These are phyloP conservation scores for Microchrysa polita DNA, from an alignment of 2,888 invertebrate species.

Conservation along the genomic window DNA sequence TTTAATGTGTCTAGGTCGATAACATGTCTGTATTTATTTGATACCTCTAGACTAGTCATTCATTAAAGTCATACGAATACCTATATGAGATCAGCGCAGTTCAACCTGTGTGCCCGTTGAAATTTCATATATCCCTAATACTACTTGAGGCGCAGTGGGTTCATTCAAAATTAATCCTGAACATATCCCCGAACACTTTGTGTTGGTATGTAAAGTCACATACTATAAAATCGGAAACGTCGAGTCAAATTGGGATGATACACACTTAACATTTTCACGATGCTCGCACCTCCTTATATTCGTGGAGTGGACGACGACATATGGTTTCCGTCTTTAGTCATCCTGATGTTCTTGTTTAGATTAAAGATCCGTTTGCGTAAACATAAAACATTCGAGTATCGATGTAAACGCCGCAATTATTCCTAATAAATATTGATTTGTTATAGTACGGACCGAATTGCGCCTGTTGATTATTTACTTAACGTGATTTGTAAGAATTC, in stretches of 20 bases:
- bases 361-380: slow-evolving; percentile 9
- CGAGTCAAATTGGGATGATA: neutral
- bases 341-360: slow-evolving; percentile 5
- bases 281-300: too few relatives aligned
- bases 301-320: neutral
- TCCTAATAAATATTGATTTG: slow-evolving; percentile 11
- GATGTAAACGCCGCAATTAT: slow-evolving; percentile 6
- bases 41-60: too few relatives aligned
- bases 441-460: neutral
- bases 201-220: neutral
- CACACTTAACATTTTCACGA: slow-evolving; percentile 1
- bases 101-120: too few relatives aligned
- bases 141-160: too few relatives aligned
- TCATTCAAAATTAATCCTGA: too few relatives aligned
- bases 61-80: too few relatives aligned
- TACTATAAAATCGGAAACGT: neutral
- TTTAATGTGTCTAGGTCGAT: too few relatives aligned
- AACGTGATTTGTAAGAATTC: slow-evolving; percentile 11
- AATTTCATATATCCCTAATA: too few relatives aligned
- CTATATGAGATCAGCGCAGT: too few relatives aligned
- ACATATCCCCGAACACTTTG: neutral
- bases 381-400: slow-evolving; percentile 7
- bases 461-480: neutral
- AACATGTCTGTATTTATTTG: too few relatives aligned
- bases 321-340: slow-evolving; percentile 11